Evolutionary conservation across 2,797 vertebrate genomes (phyloP).

Genomic region (Enteromius anoplus): DNA sequence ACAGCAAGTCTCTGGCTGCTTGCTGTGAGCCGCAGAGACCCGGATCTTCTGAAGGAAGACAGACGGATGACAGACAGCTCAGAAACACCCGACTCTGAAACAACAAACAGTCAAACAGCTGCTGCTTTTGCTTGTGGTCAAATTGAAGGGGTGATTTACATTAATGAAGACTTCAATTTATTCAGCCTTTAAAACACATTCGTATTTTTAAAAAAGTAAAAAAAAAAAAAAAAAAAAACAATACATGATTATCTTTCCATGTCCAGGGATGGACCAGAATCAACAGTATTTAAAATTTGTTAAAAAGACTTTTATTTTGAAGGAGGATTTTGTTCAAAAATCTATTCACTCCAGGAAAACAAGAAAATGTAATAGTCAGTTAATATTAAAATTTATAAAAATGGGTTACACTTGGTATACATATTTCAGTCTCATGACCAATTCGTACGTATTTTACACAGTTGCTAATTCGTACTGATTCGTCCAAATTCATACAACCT

Average conservation of each 20-base stretch:
- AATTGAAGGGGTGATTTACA: conserved; percentile 36
- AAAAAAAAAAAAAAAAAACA: too few relatives aligned
- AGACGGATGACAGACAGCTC: conserved; percentile 44
- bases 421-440: too few relatives aligned
- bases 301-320: too few relatives aligned
- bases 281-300: too few relatives aligned
- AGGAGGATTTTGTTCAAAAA: too few relatives aligned
- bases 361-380: too few relatives aligned
- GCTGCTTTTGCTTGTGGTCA: conserved; percentile 42
- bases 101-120: conserved; percentile 35
- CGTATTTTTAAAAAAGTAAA: not conserved
- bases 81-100: conserved; percentile 17
- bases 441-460: too few relatives aligned
- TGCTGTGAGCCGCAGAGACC: conserved; percentile 43
- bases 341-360: not conserved
- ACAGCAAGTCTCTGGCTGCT: conserved; percentile 12
- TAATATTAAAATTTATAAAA: too few relatives aligned
- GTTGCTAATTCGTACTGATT: too few relatives aligned
- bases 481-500: too few relatives aligned
- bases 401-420: too few relatives aligned
- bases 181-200: not conserved
- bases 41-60: conserved; percentile 16
- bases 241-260: not conserved
- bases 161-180: conserved; percentile 19
- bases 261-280: not conserved